Evolutionary conservation across 1,140 invertebrate genomes (phyloP).

Genomic region (Drosophila lowei): DNA sequence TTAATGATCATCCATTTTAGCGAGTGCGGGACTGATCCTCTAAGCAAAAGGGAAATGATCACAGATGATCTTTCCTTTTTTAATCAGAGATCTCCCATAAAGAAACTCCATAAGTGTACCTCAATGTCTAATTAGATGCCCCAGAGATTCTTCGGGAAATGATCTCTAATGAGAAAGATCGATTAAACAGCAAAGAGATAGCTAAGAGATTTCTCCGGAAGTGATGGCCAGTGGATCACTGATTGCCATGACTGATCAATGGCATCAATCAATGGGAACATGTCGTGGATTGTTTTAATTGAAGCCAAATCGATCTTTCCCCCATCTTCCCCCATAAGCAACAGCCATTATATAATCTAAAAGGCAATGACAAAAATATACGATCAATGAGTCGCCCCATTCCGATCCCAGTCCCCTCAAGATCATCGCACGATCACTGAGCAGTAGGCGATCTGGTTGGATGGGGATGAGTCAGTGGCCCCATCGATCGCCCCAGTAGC

Average conservation of each 20-base stretch:
- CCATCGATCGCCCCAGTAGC: too few species aligned
- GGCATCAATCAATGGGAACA: slow-evolving; percentile 6
- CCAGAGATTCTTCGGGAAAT: slow-evolving; percentile 11
- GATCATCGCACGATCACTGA: slow-evolving; percentile 1
- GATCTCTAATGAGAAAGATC: slow-evolving; percentile 24
- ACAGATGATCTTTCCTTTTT: too few species aligned
- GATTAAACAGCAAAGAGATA: slow-evolving; percentile 14
- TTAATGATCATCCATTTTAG: too few species aligned
- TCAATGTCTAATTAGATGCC: slow-evolving; percentile 2
- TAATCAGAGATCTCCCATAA: too few species aligned
- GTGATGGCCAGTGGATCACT: not conserved
- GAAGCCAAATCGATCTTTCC: not conserved
- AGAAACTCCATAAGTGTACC: too few species aligned
- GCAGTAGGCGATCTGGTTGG: slow-evolving; percentile 27
- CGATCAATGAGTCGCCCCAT: not conserved
- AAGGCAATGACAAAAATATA: slow-evolving; percentile 29
- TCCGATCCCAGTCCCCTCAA: not conserved
- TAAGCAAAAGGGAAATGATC: too few species aligned
- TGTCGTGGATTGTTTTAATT: not conserved
- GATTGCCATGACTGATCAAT: not conserved
- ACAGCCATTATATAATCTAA: slow-evolving; percentile 35
- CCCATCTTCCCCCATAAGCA: slow-evolving; percentile 7
- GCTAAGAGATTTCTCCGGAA: slow-evolving; percentile 37
- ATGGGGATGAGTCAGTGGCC: slow-evolving; percentile 33
- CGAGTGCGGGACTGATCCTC: too few species aligned